Evolutionary conservation across 2,888 invertebrate species (phyloP), one percentile per base, ranked within the genome.

Genomic region (Pardosa pseudoannulata): DNA sequence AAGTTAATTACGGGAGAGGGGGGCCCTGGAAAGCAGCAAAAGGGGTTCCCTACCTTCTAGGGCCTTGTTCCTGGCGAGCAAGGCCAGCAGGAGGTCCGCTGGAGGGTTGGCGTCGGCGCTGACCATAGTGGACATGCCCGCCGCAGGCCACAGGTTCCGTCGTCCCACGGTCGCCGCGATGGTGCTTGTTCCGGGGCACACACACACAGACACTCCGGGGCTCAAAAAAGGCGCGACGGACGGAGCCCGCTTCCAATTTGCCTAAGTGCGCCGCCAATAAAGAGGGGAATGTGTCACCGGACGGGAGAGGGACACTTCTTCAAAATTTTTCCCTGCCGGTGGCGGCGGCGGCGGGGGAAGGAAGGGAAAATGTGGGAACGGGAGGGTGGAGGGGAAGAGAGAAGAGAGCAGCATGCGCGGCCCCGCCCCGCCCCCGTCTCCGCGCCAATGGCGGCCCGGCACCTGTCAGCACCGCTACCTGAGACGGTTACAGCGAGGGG

Each of bases 1-100:
- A 85, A 87, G 86, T 87, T 87, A 87, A 87, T 80, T 79, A 79
- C 56, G 56, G 23, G 56, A 56, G 23, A 23, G 56, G 36, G 36
- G 5, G 36, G 6, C 5, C 41, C 19, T 2, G 39, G 32, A n/a
- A 36, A 36, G 31, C 13, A 56, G 29, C 19, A 41, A 7, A 39
- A 41, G 23, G n/a, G 62, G 23, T 64, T 31, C 27, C 56, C n/a
- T 56, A 56, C 56, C 56, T 96, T 96, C 96, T 68, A 97, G 93
- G 87, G 95, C 95, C 92, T 96, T 96, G 92, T 97, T 97, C 91
- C 96, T 94, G 50, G 96, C 95, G 88, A 97, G 93, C 80, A 97
- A 93, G 13, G 96, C 96, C 70, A 96, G 93, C 78, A 97, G 93
- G 89, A 97, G 95, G 91, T 97, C 96, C 28, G 96, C 96, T 91